Base-by-base conservation (phyloP, 2,888 invertebrate species). In the Eristalinus sepulchralis region DNA sequence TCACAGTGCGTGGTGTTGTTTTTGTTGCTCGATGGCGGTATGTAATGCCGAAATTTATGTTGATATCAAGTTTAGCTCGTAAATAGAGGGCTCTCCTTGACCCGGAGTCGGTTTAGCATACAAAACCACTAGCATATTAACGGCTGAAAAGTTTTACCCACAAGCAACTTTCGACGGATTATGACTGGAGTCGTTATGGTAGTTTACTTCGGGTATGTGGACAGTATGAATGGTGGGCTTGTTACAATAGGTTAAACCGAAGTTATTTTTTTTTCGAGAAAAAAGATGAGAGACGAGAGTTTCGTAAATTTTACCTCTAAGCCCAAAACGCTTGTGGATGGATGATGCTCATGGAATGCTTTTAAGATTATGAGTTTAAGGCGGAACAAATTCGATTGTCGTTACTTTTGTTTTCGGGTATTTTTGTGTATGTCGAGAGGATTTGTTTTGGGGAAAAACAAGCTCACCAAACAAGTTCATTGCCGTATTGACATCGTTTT, bases 81-180 rank as follows among this genome's bases (percentile, higher is more conserved):
- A 63, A 78, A 64, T 70, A 78, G 77, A 17, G 47, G 47, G 47
- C 36, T 63, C 64, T 57, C 64, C 78, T 71, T 78, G 78, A 78
- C 78, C 78, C 71, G 55, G 64, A 64, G 64, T 64, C 57, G 64
- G 78, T 64, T 78, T 78, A 78, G 78, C 78, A 78, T 78, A 78
- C 70, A n/a, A 78, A 78, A 78, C 78, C 78, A 78, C 78, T 71
- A 64, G 63, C 78, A 78, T 78, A 71, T 71, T 78, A 78, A 71
- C 78, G 78, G 78, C 78, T 71, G 70, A 71, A 78, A 78, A 71
- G 64, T 78, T 71, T 22, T 64, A 20, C 57, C 78, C 78, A 20
- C 71, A 71, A 59, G 17, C 62, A 78, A 71, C 70, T 71, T 78
- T 78, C 64, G 57, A 27, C 31, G 78, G 78, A 78, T 78, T 78